Conservation (phyloP, 2,888 invertebrate genomes). For the Pollenia angustigena region DNA sequence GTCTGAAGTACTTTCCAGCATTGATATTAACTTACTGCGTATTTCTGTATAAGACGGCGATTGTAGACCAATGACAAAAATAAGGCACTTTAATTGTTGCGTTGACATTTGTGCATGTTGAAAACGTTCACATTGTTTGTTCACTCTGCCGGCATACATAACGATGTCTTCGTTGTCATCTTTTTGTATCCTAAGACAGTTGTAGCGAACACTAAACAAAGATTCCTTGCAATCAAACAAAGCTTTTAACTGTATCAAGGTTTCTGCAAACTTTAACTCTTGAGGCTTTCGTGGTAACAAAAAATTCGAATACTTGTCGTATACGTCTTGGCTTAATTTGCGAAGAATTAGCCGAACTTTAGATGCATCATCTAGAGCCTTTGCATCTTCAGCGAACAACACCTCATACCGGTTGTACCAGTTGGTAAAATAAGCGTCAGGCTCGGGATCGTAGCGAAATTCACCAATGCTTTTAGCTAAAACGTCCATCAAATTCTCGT, state of each 20-base stretch:
- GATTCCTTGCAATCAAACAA: constrained; percentile 39
- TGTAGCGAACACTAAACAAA: constrained; percentile 28
- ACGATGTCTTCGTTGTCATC: not conserved
- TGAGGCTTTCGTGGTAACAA: constrained; percentile 21
- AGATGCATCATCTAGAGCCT: constrained; percentile 8
- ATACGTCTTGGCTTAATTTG: constrained; percentile 10
- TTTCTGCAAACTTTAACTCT: not conserved
- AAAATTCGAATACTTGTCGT: not conserved
- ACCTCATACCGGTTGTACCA: constrained; percentile 37
- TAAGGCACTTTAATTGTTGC: constrained; percentile 28
- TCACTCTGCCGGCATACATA: not conserved
- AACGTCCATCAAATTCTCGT: constrained; percentile 6
- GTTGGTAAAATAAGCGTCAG: constrained; percentile 7
- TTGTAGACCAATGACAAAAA: constrained; percentile 15
- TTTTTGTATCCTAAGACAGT: not conserved
- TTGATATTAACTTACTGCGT: not conserved
- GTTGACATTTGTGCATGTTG: constrained; percentile 18
- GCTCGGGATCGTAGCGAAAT: constrained; percentile 23
- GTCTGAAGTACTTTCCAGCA: not conserved
- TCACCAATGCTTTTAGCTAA: constrained; percentile 16
- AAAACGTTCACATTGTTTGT: constrained; percentile 36
- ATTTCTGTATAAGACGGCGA: not conserved
- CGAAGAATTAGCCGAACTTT: constrained; percentile 4
- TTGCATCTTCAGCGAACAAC: constrained; percentile 12
- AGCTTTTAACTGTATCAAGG: constrained; percentile 17